Conservation (phyloP, 2,888 invertebrate genomes). For the Willowsia nigromaculata region DNA sequence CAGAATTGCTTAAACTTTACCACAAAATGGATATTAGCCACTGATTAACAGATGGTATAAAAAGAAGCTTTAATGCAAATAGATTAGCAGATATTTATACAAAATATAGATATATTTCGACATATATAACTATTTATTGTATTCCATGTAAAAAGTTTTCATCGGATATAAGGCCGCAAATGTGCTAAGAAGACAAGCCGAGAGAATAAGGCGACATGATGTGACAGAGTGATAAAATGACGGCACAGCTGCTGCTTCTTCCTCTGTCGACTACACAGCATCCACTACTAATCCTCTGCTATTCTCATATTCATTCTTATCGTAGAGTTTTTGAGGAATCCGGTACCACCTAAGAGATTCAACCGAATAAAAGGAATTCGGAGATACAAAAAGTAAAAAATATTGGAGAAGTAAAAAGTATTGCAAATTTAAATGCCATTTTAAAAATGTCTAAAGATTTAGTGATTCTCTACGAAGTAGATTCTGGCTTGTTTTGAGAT, state of each 20-base stretch:
- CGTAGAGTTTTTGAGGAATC: no score
- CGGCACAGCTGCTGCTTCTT: slow-evolving; percentile 41
- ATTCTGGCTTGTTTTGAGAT: no score
- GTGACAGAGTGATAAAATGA: slow-evolving; percentile 48
- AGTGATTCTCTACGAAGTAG: no score
- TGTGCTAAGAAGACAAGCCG: slow-evolving; percentile 1
- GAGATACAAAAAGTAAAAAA: no score
- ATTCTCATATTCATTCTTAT: no score
- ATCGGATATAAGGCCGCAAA: background rate
- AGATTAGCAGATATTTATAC: background rate
- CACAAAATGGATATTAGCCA: background rate
- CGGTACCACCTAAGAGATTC: no score
- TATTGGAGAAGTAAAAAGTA: no score
- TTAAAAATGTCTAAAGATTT: no score
- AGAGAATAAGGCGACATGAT: slow-evolving; percentile 4
- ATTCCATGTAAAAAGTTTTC: background rate
- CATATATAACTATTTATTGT: background rate
- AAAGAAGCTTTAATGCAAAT: background rate
- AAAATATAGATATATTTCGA: background rate
- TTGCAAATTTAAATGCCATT: no score
- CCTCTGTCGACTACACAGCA: no score
- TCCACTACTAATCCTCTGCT: slow-evolving; percentile 39
- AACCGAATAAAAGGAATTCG: no score
- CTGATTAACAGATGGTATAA: background rate
- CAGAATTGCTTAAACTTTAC: background rate